These are phyloP conservation scores for Leucophenga varia DNA, from an alignment of 1,140 invertebrate species.

Conservation along the genomic window DNA sequence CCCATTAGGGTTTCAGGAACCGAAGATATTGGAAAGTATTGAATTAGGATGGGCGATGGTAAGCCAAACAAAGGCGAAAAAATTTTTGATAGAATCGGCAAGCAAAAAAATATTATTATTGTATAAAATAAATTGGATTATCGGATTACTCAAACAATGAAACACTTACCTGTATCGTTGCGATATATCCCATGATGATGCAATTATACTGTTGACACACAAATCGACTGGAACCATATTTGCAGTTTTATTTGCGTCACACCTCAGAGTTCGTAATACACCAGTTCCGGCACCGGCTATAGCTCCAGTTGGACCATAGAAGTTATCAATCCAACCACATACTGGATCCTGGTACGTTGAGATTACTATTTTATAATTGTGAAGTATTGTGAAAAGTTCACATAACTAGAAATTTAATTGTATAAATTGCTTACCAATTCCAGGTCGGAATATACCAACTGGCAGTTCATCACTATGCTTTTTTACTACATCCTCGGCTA, in stretches of 20 bases:
- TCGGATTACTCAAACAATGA: neutral
- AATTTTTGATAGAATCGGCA: neutral
- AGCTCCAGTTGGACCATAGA: constrained; percentile 74
- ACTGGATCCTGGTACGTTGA: constrained; percentile 74
- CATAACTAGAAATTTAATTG: neutral
- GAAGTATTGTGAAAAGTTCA: neutral
- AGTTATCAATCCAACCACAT: constrained; percentile 83
- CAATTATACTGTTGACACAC: constrained; percentile 80
- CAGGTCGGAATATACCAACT: constrained; percentile 60
- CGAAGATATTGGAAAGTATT: too few relatives aligned
- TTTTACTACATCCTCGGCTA: constrained; percentile 64
- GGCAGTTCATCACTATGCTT: constrained; percentile 63
- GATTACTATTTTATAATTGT: constrained; percentile 48
- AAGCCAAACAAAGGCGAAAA: neutral
- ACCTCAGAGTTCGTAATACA: constrained; percentile 70
- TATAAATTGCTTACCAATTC: constrained; percentile 57
- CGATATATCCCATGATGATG: constrained; percentile 67
- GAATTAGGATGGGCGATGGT: too few relatives aligned
- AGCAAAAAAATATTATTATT: constrained; percentile 1
- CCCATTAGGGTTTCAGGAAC: too few relatives aligned
- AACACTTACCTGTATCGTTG: constrained; percentile 58
- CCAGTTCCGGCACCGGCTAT: constrained; percentile 70
- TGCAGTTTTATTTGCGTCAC: constrained; percentile 64
- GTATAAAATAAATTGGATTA: too few relatives aligned
- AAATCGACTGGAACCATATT: constrained; percentile 88